Evolutionary conservation across 2,113 vertebrate species (phyloP).

Genomic region (Upupa epops): DNA sequence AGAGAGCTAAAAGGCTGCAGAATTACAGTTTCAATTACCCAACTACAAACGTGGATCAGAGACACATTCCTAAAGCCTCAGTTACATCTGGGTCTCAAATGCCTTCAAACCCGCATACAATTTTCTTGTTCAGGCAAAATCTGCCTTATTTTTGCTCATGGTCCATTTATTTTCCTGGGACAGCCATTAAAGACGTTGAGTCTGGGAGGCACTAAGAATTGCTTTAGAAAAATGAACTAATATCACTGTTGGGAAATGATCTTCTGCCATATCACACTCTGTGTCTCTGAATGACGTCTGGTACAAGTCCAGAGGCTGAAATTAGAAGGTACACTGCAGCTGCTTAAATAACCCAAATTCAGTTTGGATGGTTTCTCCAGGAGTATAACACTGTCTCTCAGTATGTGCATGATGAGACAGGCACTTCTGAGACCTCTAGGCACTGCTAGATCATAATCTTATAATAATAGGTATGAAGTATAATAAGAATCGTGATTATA

Average conservation of each 20-base stretch:
- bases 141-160: conserved; percentile 52
- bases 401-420: not conserved
- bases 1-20: conserved; percentile 55
- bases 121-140: conserved; percentile 61
- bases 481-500: conserved; percentile 10
- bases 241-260: conserved; percentile 48
- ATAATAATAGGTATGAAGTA: conserved; percentile 21
- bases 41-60: conserved; percentile 37
- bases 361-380: conserved; percentile 33
- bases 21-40: conserved; percentile 62
- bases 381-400: conserved; percentile 13
- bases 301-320: conserved; percentile 49
- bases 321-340: conserved; percentile 35
- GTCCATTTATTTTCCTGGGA: conserved; percentile 50
- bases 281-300: conserved; percentile 23
- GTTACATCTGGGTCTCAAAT: conserved; percentile 45
- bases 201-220: conserved; percentile 26
- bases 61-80: conserved; percentile 13
- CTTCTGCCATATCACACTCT: conserved; percentile 19
- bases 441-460: conserved; percentile 9
- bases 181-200: conserved; percentile 7
- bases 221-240: conserved; percentile 24
- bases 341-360: conserved; percentile 50
- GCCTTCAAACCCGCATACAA: conserved; percentile 22
- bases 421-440: conserved; percentile 16